These are phyloP conservation scores for Mesitornis unicolor DNA, from an alignment of 2,113 vertebrate genomes.

Conservation along the genomic window DNA sequence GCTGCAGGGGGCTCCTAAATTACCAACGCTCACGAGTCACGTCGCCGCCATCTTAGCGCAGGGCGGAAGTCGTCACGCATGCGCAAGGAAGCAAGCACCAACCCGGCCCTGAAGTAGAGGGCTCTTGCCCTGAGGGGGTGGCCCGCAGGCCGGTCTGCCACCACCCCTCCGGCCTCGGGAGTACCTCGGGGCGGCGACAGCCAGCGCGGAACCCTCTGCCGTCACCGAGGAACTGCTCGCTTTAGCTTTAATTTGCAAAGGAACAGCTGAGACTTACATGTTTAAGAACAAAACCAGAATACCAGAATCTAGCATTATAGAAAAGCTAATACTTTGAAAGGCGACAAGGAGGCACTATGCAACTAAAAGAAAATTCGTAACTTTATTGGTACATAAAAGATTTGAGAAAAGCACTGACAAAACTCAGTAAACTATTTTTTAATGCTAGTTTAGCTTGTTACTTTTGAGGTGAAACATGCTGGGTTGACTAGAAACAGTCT, in stretches of 20 bases:
- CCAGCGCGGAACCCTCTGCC: too few relatives aligned
- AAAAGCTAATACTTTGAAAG: neutral
- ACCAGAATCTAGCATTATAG: too few relatives aligned
- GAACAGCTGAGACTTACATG: neutral
- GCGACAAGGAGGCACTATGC: too few relatives aligned
- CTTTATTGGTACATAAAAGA: neutral
- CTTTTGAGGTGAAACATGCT: neutral
- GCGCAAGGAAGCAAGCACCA: neutral
- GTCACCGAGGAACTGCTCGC: too few relatives aligned
- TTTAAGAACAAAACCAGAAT: neutral
- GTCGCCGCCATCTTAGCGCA: neutral
- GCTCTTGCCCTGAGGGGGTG: neutral
- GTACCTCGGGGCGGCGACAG: too few relatives aligned
- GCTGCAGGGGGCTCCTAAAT: accelerated
- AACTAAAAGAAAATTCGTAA: neutral
- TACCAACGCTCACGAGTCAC: accelerated
- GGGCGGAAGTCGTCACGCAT: accelerated
- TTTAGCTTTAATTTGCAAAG: neutral
- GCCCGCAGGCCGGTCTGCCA: too few relatives aligned
- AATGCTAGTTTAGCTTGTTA: neutral
- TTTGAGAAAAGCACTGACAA: neutral
- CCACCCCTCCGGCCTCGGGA: too few relatives aligned
- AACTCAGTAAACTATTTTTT: neutral
- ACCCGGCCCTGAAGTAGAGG: too few relatives aligned
- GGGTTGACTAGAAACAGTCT: too few relatives aligned